phyloP scores from a whole-genome alignment of 2,113 vertebrate species.

The Alethe diademata region DNA sequence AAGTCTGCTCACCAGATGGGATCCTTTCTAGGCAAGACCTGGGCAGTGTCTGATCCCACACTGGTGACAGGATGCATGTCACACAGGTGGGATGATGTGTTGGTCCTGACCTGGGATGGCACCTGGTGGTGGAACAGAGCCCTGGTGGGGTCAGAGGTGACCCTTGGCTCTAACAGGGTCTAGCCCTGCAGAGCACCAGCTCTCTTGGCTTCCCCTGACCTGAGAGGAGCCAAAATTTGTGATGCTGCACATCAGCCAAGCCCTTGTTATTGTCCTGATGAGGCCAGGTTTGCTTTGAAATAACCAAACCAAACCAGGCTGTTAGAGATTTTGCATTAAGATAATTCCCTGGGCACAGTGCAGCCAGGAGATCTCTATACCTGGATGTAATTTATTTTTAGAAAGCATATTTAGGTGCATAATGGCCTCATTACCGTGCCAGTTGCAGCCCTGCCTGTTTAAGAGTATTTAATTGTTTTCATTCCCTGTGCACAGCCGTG shows the following conservation, averaged over 20 bases:
- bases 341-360: background rate
- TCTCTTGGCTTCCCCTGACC: background rate
- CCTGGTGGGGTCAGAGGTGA: background rate
- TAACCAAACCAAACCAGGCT: background rate
- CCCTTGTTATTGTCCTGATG: background rate
- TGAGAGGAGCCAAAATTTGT: background rate
- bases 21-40: background rate
- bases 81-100: accelerated
- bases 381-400: slow-evolving; percentile 49
- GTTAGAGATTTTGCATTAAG: background rate
- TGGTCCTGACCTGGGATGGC: background rate
- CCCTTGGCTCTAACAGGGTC: background rate
- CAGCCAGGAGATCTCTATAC: background rate
- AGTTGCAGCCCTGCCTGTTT: background rate
- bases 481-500: background rate
- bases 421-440: slow-evolving; percentile 19
- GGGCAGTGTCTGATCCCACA: background rate
- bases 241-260: background rate
- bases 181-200: background rate
- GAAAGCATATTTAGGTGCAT: slow-evolving; percentile 10
- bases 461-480: slow-evolving; percentile 36
- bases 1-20: background rate
- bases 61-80: background rate
- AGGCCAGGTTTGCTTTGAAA: background rate
- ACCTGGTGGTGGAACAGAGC: background rate